phyloP scores from a whole-genome alignment of 1,140 invertebrate species.

The Pentalonia nigronervosa region DNA sequence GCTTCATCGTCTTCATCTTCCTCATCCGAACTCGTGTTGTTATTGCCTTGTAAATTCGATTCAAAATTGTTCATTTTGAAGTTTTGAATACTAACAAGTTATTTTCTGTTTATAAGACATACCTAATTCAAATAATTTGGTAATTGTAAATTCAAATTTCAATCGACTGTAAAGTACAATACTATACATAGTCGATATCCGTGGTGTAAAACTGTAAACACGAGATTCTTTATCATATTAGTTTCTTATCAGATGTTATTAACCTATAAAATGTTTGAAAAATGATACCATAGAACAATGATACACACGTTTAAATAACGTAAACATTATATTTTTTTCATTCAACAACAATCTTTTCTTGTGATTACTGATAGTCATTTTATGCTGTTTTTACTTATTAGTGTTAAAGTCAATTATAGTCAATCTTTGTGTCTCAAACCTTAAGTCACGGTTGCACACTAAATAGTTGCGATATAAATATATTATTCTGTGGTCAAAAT shows the following conservation, averaged over 20 bases:
- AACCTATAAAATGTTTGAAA: conserved; percentile 41
- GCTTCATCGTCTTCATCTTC: conserved; percentile 60
- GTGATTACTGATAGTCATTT: background rate
- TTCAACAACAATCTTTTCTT: no score
- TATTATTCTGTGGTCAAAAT: background rate
- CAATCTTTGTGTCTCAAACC: background rate
- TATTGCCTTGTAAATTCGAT: background rate
- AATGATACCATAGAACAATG: conserved; percentile 27
- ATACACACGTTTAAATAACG: conserved; percentile 22
- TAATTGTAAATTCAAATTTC: no score
- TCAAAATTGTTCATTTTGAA: background rate
- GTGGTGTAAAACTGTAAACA: background rate
- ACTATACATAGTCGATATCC: no score
- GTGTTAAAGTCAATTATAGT: no score
- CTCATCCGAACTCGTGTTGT: conserved; percentile 15
- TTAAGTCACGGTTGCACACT: background rate
- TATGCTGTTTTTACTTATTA: background rate
- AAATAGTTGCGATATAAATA: background rate
- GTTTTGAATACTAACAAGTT: background rate
- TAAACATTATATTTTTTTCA: background rate
- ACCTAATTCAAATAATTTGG: no score
- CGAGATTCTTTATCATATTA: background rate
- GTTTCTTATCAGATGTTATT: background rate
- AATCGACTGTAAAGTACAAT: no score
- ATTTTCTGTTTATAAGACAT: background rate